Evolutionary conservation across 1,140 invertebrate genomes (phyloP).

Genomic region (Trichonephila clavata): DNA sequence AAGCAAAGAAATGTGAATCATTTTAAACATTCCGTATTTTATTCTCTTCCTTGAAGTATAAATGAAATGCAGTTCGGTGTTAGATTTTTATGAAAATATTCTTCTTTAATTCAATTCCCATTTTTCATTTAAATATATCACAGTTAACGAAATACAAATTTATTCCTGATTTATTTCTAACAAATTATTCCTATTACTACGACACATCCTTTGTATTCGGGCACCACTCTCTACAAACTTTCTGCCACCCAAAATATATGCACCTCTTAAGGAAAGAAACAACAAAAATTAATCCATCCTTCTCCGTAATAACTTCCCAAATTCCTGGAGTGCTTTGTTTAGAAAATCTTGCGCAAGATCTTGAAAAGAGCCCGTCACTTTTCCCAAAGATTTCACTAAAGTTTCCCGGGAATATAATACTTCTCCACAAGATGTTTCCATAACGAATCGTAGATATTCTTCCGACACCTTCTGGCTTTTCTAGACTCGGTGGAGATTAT

Average conservation of each 20-base stretch:
- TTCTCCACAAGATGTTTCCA: constrained; percentile 9
- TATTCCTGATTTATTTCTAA: too few species aligned
- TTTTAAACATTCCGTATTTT: too few species aligned
- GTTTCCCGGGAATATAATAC: not conserved
- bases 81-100: too few species aligned
- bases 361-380: constrained; percentile 42
- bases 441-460: constrained; percentile 18
- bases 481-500: not conserved
- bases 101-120: too few species aligned
- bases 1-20: too few species aligned
- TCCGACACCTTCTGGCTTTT: constrained; percentile 30
- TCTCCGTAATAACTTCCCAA: not conserved
- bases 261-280: not conserved
- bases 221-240: not conserved
- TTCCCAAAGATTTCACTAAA: not conserved
- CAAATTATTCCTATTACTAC: too few species aligned
- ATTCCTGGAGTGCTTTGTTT: not conserved
- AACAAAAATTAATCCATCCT: not conserved
- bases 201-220: too few species aligned
- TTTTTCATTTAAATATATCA: too few species aligned
- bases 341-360: not conserved
- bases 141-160: too few species aligned
- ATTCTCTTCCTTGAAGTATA: too few species aligned
- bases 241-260: not conserved
- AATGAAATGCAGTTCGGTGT: too few species aligned